Conservation (phyloP, 2,888 invertebrate species). For the Cephus pulcher region DNA sequence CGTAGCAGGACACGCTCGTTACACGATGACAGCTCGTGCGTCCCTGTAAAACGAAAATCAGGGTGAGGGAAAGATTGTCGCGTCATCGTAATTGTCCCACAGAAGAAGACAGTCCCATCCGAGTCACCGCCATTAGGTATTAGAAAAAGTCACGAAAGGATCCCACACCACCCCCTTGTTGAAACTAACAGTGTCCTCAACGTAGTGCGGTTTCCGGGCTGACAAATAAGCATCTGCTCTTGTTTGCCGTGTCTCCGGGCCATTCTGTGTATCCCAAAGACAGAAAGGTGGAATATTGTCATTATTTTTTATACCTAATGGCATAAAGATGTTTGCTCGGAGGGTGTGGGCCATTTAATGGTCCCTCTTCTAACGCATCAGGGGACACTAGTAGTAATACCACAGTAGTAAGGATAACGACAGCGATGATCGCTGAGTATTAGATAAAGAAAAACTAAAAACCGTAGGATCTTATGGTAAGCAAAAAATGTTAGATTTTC, state of each 20-base stretch:
- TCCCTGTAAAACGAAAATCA: not conserved
- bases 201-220: not conserved
- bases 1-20: not conserved
- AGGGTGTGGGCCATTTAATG: not conserved
- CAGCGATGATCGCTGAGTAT: not conserved
- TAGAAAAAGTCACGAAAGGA: not conserved
- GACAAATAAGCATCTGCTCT: conserved; percentile 3
- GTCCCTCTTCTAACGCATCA: not conserved
- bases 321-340: conserved; percentile 1
- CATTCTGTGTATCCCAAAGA: not conserved
- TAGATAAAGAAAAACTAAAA: not conserved
- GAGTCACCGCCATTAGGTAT: not conserved
- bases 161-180: not conserved
- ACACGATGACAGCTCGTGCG: not conserved
- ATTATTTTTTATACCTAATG: conserved; percentile 4
- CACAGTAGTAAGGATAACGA: not conserved
- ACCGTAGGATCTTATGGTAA: not conserved
- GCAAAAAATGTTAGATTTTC: not conserved
- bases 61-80: not conserved
- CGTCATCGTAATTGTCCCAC: not conserved
- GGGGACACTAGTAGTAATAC: not conserved
- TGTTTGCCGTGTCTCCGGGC: not conserved
- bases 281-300: conserved; percentile 1
- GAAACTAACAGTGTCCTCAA: not conserved
- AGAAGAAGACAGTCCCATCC: not conserved